Evolutionary conservation across 2,113 vertebrate species (phyloP).

Genomic region (Tychaedon coryphoeus): DNA sequence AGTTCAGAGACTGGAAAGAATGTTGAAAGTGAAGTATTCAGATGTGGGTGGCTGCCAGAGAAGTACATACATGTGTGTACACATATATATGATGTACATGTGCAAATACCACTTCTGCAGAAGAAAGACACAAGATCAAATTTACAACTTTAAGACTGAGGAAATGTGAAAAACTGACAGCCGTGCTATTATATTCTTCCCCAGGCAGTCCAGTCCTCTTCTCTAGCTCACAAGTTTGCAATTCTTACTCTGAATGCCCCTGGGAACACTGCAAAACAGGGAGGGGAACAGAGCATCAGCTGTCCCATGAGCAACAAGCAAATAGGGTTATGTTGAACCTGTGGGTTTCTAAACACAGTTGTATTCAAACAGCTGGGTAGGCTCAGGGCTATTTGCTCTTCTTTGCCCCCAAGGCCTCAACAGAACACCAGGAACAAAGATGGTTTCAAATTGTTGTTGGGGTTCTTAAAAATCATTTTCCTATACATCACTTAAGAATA

Average conservation of each 20-base stretch:
- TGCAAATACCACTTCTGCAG: background rate
- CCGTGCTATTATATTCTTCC: background rate
- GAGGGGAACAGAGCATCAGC: background rate
- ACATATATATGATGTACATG: rapidly evolving
- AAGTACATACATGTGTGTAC: rapidly evolving
- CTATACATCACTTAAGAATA: background rate
- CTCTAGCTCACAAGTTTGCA: background rate
- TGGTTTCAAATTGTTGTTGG: background rate
- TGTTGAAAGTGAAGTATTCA: background rate
- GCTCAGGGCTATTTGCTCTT: background rate
- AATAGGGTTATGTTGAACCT: background rate
- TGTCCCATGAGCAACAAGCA: background rate
- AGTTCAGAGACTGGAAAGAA: background rate
- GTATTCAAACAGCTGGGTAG: background rate
- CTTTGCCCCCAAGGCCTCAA: background rate
- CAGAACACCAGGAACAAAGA: background rate
- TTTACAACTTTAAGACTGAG: background rate
- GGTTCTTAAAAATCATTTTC: background rate
- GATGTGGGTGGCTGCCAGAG: background rate
- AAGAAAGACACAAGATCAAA: background rate
- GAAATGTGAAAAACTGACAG: background rate
- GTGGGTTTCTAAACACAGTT: background rate
- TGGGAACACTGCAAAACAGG: background rate
- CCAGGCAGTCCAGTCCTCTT: background rate
- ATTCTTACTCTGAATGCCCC: background rate